Percentiles rank a stretch among this genome's conserved stretches.
phyloP scores from a whole-genome alignment of 1,140 invertebrate genomes.

The Teleogryllus occipitalis region DNA sequence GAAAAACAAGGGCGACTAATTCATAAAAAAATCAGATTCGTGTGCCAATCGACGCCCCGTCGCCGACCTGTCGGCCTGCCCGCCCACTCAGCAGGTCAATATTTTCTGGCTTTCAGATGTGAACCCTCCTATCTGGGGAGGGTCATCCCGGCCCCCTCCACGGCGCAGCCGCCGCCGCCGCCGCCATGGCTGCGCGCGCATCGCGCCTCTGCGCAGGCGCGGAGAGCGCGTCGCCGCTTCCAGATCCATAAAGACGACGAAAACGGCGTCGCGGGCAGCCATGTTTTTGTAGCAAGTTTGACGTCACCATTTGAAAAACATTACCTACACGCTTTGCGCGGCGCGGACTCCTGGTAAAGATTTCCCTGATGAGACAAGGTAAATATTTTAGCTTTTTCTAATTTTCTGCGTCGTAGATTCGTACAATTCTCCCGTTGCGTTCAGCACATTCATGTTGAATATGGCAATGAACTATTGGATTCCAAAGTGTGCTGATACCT shows the following conservation, averaged over 20 bases:
- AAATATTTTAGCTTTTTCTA: neutral
- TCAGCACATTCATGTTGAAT: too few species aligned
- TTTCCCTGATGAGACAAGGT: neutral
- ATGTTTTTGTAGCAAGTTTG: neutral
- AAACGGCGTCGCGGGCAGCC: neutral
- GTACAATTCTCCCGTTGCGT: too few species aligned
- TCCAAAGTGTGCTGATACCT: neutral
- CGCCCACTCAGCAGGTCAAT: neutral
- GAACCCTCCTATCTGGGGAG: neutral
- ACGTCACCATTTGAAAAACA: conserved; percentile 1
- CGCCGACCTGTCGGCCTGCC: neutral
- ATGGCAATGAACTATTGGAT: neutral
- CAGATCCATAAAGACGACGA: neutral
- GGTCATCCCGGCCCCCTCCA: neutral
- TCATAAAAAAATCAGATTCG: neutral
- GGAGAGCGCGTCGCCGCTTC: neutral
- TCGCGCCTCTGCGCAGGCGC: neutral
- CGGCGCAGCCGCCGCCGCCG: too few species aligned
- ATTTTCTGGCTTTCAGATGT: neutral
- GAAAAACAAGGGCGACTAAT: too few species aligned
- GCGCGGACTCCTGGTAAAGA: neutral
- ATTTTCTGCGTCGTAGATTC: neutral
- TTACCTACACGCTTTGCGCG: neutral
- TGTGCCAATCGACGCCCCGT: neutral
- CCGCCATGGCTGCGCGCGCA: neutral